phyloP scores from a whole-genome alignment of 2,888 invertebrate species.

The Mesorhabditis spiculigera region DNA sequence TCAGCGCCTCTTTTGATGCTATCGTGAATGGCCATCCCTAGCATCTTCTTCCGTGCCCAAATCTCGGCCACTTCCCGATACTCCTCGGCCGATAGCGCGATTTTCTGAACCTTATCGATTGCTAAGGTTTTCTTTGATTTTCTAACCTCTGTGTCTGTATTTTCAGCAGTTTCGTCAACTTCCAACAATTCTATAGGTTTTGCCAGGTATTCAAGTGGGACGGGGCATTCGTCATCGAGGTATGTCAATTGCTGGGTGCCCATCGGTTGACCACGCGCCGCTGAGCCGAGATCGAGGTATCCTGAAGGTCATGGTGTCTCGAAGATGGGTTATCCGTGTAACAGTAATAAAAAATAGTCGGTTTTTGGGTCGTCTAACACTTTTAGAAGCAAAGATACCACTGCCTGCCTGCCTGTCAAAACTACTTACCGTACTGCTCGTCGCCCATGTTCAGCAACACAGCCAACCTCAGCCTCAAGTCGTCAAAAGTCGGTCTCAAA shows the following conservation, averaged over 20 bases:
- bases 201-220: background rate
- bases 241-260: background rate
- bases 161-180: no score
- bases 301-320: background rate
- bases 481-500: constrained; percentile 33
- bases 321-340: no score
- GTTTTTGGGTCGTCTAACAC: no score
- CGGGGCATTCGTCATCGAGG: background rate
- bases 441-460: constrained; percentile 34
- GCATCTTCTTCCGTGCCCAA: background rate
- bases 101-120: background rate
- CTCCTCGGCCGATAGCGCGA: background rate
- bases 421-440: constrained; percentile 31
- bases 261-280: background rate
- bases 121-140: no score
- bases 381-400: no score
- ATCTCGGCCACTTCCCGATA: background rate
- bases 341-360: no score
- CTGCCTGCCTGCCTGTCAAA: background rate
- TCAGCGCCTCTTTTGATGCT: background rate
- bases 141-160: no score
- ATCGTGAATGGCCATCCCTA: background rate
- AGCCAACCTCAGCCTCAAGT: constrained; percentile 14
- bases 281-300: background rate
- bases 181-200: no score